Evolutionary conservation across 2,797 vertebrate species (phyloP).

Genomic region (Danio tinwini): DNA sequence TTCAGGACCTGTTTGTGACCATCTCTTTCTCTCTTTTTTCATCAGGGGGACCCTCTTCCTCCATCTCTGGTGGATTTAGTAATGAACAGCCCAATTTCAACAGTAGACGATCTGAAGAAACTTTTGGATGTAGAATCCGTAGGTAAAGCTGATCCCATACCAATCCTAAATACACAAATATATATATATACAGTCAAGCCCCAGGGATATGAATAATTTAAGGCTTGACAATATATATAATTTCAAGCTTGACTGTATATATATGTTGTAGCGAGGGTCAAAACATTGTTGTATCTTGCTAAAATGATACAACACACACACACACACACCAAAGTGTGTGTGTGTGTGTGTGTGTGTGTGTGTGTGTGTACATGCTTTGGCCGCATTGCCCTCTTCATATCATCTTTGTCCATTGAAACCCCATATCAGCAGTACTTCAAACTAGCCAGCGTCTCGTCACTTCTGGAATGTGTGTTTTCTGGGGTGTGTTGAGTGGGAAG

Average conservation of each 20-base stretch:
- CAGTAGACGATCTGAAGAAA: constrained; percentile 88
- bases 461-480: constrained; percentile 37
- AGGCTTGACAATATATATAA: too few relatives aligned
- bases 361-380: not conserved
- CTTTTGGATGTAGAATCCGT: constrained; percentile 85
- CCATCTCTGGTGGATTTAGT: constrained; percentile 89
- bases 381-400: not conserved
- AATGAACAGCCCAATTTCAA: constrained; percentile 84
- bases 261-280: too few relatives aligned
- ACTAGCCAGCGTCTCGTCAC: not conserved
- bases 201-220: too few relatives aligned
- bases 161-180: not conserved
- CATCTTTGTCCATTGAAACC: not conserved
- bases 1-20: not conserved
- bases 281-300: too few relatives aligned
- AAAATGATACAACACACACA: too few relatives aligned
- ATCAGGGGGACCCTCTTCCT: constrained; percentile 89
- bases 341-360: too few relatives aligned
- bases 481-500: constrained; percentile 13
- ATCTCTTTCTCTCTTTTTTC: constrained; percentile 40
- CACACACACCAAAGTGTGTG: too few relatives aligned
- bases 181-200: too few relatives aligned
- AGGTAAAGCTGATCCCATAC: constrained; percentile 82
- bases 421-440: not conserved
- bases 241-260: too few relatives aligned